Evolutionary conservation across 1,140 invertebrate genomes (phyloP), one percentile per base, ranked within the genome.

Genomic region (Stegodyphus mimosarum): DNA sequence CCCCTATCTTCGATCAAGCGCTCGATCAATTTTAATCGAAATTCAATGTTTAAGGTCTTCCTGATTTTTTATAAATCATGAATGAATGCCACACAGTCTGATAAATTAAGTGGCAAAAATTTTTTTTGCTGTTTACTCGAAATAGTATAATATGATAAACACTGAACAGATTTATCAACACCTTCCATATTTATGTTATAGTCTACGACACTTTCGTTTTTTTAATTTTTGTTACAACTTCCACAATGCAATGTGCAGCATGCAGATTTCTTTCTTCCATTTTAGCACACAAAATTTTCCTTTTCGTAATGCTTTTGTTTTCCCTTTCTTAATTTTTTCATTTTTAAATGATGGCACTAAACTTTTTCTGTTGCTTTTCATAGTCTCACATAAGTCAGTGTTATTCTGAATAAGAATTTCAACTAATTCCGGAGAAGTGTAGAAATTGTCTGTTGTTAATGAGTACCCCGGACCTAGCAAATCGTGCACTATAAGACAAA

Each of bases 311-410:
- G 33, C 70, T 9, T 33, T 50, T 5, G 48, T 49, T 9, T 72
- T 11, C 6, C 48, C 70, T 72, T 72, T 72, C n/a, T 72, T 50
- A 6, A 72, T 9, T 72, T 72, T 72, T 50, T 72, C 70, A 48
- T 6, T 51, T 51, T 72, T 72, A 7, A 72, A 7, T 17, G 33
- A 5, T 5, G 48, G 18, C 7, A 33, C 11, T 51, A 72, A 72
- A 72, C 70, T 33, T 72, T 72, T 72, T 72, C 70, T 13, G 48
- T 72, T 72, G 6, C 7, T 5, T n/a, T 51, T 72, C 33, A 72
- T 72, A 7, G 70, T 51, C 11, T 33, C 70, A 13, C 11, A 72
- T 11, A 72, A 9, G 48, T 72, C 70, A 5, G 70, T 72, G 33
- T 72, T 72, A 11, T 49, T 7, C 33, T 72, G 17, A 7, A 72